A percentile compares a stretch with the other conserved stretches of the same genome.
Conservation (phyloP, 1,140 invertebrate genomes). For the Drosophila santomea region DNA sequence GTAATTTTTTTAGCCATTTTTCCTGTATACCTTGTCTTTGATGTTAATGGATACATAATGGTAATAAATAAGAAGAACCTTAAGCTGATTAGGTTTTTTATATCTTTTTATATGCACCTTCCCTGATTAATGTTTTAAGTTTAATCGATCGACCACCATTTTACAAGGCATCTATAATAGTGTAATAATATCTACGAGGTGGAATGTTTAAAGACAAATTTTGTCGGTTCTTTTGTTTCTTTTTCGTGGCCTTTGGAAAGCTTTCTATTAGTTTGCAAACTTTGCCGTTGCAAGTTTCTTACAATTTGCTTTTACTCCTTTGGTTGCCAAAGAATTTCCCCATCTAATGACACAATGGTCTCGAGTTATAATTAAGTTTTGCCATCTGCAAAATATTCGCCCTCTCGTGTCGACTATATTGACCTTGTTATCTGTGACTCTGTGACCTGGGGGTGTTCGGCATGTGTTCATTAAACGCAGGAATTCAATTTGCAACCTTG, state of each 20-base stretch:
- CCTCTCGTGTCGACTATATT: slow-evolving; percentile 7
- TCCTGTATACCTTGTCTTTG: neutral
- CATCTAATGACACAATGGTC: slow-evolving; percentile 11
- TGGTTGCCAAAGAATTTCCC: neutral
- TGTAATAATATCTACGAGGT: neutral
- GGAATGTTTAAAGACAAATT: neutral
- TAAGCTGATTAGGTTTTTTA: neutral
- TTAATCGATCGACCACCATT: neutral
- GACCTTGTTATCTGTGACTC: slow-evolving; percentile 6
- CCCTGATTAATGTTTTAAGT: neutral
- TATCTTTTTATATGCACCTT: neutral
- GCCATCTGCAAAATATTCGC: slow-evolving; percentile 14
- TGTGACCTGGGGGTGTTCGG: slow-evolving; percentile 7
- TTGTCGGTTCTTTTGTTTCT: neutral
- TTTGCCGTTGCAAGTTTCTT: neutral
- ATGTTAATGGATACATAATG: slow-evolving; percentile 4
- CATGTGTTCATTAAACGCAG: slow-evolving; percentile 34
- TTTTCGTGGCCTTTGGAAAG: neutral
- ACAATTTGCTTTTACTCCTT: neutral
- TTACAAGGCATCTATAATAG: neutral
- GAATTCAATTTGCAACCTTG: slow-evolving; percentile 30
- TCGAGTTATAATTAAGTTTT: slow-evolving; percentile 27
- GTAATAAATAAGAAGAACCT: slow-evolving; percentile 8
- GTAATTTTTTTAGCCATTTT: slow-evolving; percentile 39
- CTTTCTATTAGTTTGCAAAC: neutral